These are phyloP conservation scores for Agrypnus murinus DNA, from an alignment of 2,888 invertebrate genomes.

Conservation along the genomic window DNA sequence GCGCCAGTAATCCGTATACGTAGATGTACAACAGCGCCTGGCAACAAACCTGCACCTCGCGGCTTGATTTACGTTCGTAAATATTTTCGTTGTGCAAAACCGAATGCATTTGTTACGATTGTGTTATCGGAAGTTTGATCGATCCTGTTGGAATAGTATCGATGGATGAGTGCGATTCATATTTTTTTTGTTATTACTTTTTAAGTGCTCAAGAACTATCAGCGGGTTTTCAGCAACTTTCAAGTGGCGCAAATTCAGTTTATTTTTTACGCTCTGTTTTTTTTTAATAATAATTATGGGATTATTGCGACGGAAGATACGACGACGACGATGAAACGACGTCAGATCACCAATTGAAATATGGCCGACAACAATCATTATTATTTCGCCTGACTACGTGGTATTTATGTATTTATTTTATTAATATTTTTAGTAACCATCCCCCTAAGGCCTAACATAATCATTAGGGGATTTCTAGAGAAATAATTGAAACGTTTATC, in stretches of 20 bases:
- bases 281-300: neutral
- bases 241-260: neutral
- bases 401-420: conserved; percentile 32
- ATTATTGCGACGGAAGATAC: conserved; percentile 20
- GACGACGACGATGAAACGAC: conserved; percentile 1
- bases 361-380: conserved; percentile 36
- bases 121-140: conserved; percentile 32
- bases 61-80: conserved; percentile 63
- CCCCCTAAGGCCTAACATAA: neutral
- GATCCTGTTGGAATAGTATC: neutral
- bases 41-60: conserved; percentile 63
- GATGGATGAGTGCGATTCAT: neutral
- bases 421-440: neutral
- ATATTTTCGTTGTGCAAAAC: conserved; percentile 61
- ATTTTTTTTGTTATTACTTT: neutral
- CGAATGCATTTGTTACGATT: conserved; percentile 28
- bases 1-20: conserved; percentile 63
- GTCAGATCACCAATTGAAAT: conserved; percentile 38
- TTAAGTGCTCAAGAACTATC: conserved; percentile 2
- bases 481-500: no score
- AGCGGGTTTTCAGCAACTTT: no score
- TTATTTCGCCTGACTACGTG: conserved; percentile 28
- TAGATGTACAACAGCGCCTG: conserved; percentile 60
- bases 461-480: no score
- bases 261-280: conserved; percentile 1